These are phyloP conservation scores for Pogonognathellus flavescens DNA, from an alignment of 1,140 invertebrate genomes.

Conservation along the genomic window DNA sequence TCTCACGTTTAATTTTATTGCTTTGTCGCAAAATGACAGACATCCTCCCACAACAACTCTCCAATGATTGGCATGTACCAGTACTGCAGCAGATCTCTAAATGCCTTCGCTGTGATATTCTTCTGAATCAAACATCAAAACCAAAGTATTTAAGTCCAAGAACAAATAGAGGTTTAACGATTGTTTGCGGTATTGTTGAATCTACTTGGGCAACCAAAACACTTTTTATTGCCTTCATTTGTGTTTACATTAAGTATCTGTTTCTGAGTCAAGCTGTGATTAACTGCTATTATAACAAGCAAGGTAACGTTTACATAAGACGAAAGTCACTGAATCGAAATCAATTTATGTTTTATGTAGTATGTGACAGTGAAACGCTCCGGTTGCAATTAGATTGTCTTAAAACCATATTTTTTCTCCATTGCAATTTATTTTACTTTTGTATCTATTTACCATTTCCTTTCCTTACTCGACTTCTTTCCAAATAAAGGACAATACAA, in stretches of 20 bases:
- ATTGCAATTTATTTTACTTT: background rate
- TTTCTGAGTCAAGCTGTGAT: background rate
- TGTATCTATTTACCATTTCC: background rate
- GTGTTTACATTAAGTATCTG: background rate
- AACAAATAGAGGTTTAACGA: slow-evolving; percentile 24
- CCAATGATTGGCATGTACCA: no score
- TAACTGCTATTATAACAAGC: background rate
- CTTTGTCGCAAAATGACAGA: no score
- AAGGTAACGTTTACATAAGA: background rate
- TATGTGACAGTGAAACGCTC: slow-evolving; percentile 11
- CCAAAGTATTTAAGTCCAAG: background rate
- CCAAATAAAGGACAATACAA: no score
- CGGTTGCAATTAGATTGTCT: slow-evolving; percentile 2
- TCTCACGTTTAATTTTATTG: no score
- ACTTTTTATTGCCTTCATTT: slow-evolving; percentile 5
- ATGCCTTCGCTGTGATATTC: no score
- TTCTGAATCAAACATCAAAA: no score
- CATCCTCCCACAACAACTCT: no score
- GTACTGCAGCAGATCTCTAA: no score
- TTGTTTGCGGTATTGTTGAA: slow-evolving; percentile 29
- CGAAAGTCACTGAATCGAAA: background rate
- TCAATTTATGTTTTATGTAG: slow-evolving; percentile 6
- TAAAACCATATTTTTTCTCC: no score
- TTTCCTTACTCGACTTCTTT: background rate
- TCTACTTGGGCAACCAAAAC: background rate